Evolutionary conservation across 2,888 invertebrate species (phyloP).

Genomic region (Tetramorium bicarinatum): DNA sequence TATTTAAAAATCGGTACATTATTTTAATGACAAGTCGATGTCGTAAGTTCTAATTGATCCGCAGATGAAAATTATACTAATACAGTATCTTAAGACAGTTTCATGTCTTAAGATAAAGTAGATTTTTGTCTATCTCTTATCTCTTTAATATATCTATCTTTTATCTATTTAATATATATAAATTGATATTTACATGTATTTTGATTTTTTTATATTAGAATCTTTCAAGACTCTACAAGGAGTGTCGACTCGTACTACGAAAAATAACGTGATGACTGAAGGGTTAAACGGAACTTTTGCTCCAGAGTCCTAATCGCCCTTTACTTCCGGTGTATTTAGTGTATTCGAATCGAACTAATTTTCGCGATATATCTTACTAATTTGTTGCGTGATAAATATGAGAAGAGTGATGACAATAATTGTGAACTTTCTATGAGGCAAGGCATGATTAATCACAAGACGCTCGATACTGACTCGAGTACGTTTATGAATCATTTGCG

Average conservation of each 20-base stretch:
- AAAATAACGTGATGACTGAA: too few species aligned
- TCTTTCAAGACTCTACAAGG: too few species aligned
- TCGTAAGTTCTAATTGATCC: neutral
- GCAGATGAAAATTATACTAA: neutral
- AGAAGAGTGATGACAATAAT: neutral
- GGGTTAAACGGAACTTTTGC: too few species aligned
- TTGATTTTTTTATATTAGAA: too few species aligned
- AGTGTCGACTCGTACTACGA: too few species aligned
- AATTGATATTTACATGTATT: too few species aligned
- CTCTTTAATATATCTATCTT: too few species aligned
- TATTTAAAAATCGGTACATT: neutral
- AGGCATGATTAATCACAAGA: conserved; percentile 66
- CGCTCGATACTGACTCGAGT: conserved; percentile 60
- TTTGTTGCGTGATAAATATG: neutral
- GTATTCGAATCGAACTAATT: too few species aligned
- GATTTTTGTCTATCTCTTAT: too few species aligned
- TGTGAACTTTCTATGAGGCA: neutral
- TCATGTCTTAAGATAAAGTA: neutral
- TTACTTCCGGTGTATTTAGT: neutral
- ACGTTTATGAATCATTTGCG: conserved; percentile 67
- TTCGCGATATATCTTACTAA: neutral
- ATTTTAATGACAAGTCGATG: neutral
- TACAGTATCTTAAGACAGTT: too few species aligned
- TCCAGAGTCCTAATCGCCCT: neutral
- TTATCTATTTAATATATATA: too few species aligned